Conservation (phyloP, 2,888 invertebrate genomes). For the Tryphoninae sp. region DNA sequence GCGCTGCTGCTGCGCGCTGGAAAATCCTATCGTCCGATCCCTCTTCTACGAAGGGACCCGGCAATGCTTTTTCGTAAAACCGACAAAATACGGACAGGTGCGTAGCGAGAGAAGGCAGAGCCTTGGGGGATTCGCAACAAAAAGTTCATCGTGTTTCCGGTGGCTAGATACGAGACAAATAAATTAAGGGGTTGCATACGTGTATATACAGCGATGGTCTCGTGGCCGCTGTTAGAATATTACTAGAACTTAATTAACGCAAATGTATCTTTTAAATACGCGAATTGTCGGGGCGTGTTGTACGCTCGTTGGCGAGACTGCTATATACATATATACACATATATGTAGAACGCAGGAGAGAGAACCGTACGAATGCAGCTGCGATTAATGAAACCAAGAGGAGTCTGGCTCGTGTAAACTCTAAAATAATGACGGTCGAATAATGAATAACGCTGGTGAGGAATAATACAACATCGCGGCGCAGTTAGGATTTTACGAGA, state of each 20-base stretch:
- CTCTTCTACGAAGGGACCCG: constrained; percentile 49
- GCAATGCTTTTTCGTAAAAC: constrained; percentile 59
- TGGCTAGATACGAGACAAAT: neutral
- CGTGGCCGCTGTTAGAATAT: constrained; percentile 32
- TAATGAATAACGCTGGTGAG: constrained; percentile 12
- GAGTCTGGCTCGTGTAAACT: neutral
- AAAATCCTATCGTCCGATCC: constrained; percentile 35
- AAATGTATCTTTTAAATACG: constrained; percentile 6
- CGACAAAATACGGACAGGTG: constrained; percentile 68
- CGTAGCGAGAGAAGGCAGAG: constrained; percentile 64
- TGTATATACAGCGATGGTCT: constrained; percentile 37
- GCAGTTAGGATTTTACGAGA: constrained; percentile 2
- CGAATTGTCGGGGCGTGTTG: constrained; percentile 8
- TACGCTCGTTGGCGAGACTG: constrained; percentile 8
- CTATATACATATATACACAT: too few relatives aligned
- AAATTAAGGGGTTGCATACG: constrained; percentile 9
- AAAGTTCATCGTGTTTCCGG: neutral
- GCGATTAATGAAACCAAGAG: constrained; percentile 17
- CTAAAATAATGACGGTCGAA: constrained; percentile 39
- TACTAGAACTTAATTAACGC: neutral
- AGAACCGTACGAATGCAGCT: neutral
- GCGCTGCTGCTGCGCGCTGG: constrained; percentile 49
- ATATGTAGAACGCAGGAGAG: constrained; percentile 6
- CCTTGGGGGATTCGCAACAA: constrained; percentile 24
- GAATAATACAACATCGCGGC: constrained; percentile 34